Base-by-base conservation (phyloP, 2,888 invertebrate genomes). In the Drosophila acutilabella region DNA sequence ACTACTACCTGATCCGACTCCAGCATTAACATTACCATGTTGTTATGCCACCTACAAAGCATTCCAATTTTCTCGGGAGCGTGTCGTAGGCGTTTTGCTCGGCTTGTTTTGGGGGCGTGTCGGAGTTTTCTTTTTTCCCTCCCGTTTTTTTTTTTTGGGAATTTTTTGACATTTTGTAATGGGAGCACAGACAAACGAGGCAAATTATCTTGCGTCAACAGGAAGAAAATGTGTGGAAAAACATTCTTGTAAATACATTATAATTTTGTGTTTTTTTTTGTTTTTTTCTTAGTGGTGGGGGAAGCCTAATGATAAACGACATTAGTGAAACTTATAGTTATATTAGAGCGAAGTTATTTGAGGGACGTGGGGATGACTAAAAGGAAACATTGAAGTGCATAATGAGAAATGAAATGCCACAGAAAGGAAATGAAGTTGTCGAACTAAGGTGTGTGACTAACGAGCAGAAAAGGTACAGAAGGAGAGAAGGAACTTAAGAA, bases 131-230 rank as follows among this genome's bases (percentile, higher is more conserved):
- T 41, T 41, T 20, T 52, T 36, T 64, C 23, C 23, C 23, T 23
- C 23, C 8, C 8, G 36, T n/a, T n/a, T n/a, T 36, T 36, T 36
- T 36, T 36, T 36, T 67, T 70, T 62, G 64, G 71, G 68, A 78
- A 75, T 66, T 83, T 81, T 86, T 36, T 36, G 88, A 86, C 85
- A 86, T 88, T 86, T 86, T 85, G 88, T 88, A 86, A 82, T 81
- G 80, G 77, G 59, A 73, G 70, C 40, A 30, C 65, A 62, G 71
- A 80, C 74, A 79, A 60, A 65, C 66, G 66, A 72, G 73, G 64
- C 80, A 88, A 88, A 88, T 89, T 83, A 83, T 81, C 83, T 89
- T 74, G 84, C 85, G 81, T 85, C 87, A 81, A 88, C 81, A 87
- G 80, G 75, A 81, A 78, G 71, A 80, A 79, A 72, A 62, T 64